Conservation (phyloP, 2,113 vertebrate species). For the Ondatra zibethicus region DNA sequence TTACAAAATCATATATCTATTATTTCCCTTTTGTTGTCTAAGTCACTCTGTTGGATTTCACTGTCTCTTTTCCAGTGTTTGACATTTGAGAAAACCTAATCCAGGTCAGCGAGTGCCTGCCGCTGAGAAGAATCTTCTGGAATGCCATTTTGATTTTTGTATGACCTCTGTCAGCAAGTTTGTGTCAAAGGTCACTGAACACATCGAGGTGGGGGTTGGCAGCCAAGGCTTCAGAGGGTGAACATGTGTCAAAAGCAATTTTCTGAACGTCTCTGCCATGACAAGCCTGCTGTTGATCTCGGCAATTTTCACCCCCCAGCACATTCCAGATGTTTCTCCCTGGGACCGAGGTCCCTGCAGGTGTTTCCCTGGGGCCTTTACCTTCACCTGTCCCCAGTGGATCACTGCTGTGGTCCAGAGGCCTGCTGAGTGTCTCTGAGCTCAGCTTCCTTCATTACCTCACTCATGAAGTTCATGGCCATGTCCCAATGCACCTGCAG, state of each 20-base stretch:
- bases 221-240: constrained; percentile 45
- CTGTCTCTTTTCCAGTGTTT: constrained; percentile 68
- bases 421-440: background rate
- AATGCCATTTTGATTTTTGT: constrained; percentile 83
- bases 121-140: constrained; percentile 83
- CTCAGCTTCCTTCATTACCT: background rate
- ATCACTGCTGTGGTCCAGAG: background rate
- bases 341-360: background rate
- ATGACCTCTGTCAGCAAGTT: constrained; percentile 73
- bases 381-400: background rate
- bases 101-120: constrained; percentile 83
- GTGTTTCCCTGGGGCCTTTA: background rate
- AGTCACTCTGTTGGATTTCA: constrained; percentile 81
- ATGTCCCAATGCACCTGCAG: background rate
- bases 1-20: background rate
- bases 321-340: background rate
- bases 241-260: constrained; percentile 62
- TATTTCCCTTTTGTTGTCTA: constrained; percentile 55
- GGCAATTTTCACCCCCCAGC: accelerated
- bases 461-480: background rate
- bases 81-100: constrained; percentile 84
- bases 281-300: background rate
- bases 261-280: background rate
- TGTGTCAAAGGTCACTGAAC: constrained; percentile 69
- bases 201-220: background rate